Percentiles rank a stretch among this genome's conserved stretches.
phyloP scores from a whole-genome alignment of 2,113 vertebrate species.

The Prietella phreatophila region DNA sequence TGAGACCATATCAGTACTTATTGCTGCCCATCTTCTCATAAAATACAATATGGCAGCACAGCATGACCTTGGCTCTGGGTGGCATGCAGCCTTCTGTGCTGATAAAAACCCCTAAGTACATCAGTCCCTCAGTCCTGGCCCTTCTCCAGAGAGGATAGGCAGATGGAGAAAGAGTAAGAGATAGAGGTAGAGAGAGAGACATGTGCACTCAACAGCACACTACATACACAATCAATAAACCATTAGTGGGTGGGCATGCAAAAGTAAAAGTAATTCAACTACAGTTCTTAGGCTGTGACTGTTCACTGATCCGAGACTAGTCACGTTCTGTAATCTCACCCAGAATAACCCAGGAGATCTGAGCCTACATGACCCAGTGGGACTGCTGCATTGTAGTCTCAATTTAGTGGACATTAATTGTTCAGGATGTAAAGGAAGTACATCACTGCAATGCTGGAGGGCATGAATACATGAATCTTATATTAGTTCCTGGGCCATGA shows the following conservation, averaged over 20 bases:
- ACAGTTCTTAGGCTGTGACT: conserved; percentile 49
- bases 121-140: conserved; percentile 58
- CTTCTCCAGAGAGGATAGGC: conserved; percentile 57
- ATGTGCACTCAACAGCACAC: conserved; percentile 51
- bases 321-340: conserved; percentile 25
- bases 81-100: conserved; percentile 71
- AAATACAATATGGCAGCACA: conserved; percentile 76
- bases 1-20: conserved; percentile 63
- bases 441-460: conserved; percentile 82
- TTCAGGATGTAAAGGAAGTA: conserved; percentile 89
- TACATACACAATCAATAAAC: conserved; percentile 70
- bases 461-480: conserved; percentile 84
- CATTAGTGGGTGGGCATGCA: conserved; percentile 65
- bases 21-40: conserved; percentile 69
- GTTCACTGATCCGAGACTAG: conserved; percentile 35
- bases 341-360: not conserved
- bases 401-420: conserved; percentile 89
- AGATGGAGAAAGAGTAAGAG: conserved; percentile 47
- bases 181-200: conserved; percentile 32
- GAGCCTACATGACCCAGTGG: conserved; percentile 45
- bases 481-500: conserved; percentile 78
- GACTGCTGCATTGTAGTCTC: conserved; percentile 72
- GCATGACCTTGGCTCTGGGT: conserved; percentile 72
- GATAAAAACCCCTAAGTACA: conserved; percentile 65
- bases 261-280: conserved; percentile 57